Evolutionary conservation across 2,888 invertebrate genomes (phyloP).

Genomic region (Dynastes maya): DNA sequence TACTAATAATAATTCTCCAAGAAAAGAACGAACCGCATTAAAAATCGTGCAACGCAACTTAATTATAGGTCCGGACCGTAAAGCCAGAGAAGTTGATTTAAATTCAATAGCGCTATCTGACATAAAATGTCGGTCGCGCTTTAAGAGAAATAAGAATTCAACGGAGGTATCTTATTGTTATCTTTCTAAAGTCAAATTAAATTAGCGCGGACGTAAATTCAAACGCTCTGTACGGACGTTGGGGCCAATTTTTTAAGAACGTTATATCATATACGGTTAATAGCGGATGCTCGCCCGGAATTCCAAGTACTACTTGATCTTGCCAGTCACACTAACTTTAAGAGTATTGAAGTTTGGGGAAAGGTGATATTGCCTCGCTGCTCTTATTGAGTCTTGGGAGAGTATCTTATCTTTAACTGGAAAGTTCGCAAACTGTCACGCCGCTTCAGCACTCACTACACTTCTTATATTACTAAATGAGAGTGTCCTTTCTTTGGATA

Average conservation of each 20-base stretch:
- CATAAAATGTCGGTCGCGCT: slow-evolving; percentile 4
- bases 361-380: slow-evolving; percentile 45
- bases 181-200: slow-evolving; percentile 45
- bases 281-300: slow-evolving; percentile 43
- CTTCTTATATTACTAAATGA: slow-evolving; percentile 36
- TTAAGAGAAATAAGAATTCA: slow-evolving; percentile 38
- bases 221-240: slow-evolving; percentile 10
- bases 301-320: slow-evolving; percentile 49
- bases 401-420: slow-evolving; percentile 37
- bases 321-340: slow-evolving; percentile 48
- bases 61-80: slow-evolving; percentile 5
- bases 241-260: slow-evolving; percentile 40
- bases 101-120: slow-evolving; percentile 12
- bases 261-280: slow-evolving; percentile 49
- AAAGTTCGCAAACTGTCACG: slow-evolving; percentile 42
- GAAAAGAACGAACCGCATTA: neutral
- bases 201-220: slow-evolving; percentile 43
- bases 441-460: slow-evolving; percentile 3
- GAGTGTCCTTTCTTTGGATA: slow-evolving; percentile 14
- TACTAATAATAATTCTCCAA: neutral
- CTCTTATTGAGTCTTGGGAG: slow-evolving; percentile 39
- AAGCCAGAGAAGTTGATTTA: slow-evolving; percentile 3
- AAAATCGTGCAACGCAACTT: neutral
- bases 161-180: slow-evolving; percentile 41
- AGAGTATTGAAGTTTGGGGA: slow-evolving; percentile 50